Evolutionary conservation across 37 sponge, comb jelly and placozoan genomes (phyloP).

Genomic region (Cliona cf. orientalis): DNA sequence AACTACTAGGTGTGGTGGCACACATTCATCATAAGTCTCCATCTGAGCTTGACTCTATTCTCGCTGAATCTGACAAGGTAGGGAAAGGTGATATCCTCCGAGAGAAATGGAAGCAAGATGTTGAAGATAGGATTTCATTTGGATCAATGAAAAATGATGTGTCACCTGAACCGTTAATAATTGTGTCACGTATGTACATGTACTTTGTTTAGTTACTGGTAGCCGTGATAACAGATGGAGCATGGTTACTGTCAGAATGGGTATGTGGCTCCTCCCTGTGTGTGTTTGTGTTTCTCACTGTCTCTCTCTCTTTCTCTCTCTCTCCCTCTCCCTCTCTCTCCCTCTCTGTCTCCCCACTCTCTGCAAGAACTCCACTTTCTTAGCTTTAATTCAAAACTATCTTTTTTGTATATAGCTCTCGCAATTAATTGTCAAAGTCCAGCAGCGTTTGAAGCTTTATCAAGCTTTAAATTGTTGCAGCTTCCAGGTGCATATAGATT

Average conservation of each 20-base stretch:
- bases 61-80: slow-evolving; percentile 5
- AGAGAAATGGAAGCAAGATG: slow-evolving; percentile 30
- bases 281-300: no score
- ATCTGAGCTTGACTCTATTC: not conserved
- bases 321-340: no score
- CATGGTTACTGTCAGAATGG: slow-evolving; percentile 24
- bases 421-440: slow-evolving; percentile 4
- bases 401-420: no score
- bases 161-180: no score
- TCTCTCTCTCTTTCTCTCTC: no score
- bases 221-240: slow-evolving; percentile 8
- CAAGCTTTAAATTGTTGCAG: slow-evolving; percentile 11
- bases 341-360: no score
- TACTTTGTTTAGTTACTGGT: not conserved
- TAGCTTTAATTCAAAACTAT: not conserved
- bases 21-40: not conserved
- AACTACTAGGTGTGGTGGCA: slow-evolving; percentile 1
- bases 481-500: slow-evolving; percentile 6
- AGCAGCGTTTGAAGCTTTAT: slow-evolving; percentile 3
- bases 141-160: slow-evolving; percentile 24
- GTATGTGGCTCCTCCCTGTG: not conserved
- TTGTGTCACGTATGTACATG: not conserved
- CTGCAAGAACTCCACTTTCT: no score
- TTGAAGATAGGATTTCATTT: slow-evolving; percentile 4
- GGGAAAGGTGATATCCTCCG: slow-evolving; percentile 20